These are phyloP conservation scores for Pinna nobilis DNA, from an alignment of 1,140 invertebrate species.

Conservation along the genomic window DNA sequence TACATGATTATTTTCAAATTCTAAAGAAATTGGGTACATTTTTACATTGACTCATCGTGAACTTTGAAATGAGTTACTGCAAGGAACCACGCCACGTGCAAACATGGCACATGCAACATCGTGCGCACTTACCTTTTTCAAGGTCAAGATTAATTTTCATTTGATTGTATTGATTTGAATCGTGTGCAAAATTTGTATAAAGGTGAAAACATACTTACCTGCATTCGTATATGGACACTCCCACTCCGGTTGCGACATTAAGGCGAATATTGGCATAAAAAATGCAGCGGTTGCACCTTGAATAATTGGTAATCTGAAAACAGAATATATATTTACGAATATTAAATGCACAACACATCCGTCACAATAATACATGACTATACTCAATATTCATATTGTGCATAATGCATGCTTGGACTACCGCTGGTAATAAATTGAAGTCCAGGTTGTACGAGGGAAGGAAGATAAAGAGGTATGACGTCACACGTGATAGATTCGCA, in stretches of 20 bases:
- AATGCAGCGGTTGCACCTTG: slow-evolving; percentile 6
- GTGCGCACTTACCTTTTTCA: neutral
- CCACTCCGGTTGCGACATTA: slow-evolving; percentile 16
- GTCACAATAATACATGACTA: too few species aligned
- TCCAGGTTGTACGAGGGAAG: too few species aligned
- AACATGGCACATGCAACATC: neutral
- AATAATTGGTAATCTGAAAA: slow-evolving; percentile 7
- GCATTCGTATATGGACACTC: neutral
- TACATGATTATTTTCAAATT: too few species aligned
- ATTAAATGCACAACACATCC: too few species aligned
- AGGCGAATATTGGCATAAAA: neutral
- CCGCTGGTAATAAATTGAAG: too few species aligned
- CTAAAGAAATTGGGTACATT: too few species aligned
- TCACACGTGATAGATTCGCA: too few species aligned
- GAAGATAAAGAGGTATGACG: too few species aligned
- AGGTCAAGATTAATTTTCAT: neutral
- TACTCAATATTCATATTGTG: too few species aligned
- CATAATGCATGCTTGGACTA: too few species aligned
- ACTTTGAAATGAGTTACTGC: neutral
- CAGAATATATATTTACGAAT: too few species aligned
- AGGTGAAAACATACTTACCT: neutral
- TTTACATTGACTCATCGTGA: neutral
- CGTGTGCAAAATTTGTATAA: neutral
- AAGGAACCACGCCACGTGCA: neutral
- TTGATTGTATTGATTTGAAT: neutral